These are phyloP conservation scores for Madoqua kirkii DNA, from an alignment of 2,113 vertebrate genomes.

Conservation along the genomic window DNA sequence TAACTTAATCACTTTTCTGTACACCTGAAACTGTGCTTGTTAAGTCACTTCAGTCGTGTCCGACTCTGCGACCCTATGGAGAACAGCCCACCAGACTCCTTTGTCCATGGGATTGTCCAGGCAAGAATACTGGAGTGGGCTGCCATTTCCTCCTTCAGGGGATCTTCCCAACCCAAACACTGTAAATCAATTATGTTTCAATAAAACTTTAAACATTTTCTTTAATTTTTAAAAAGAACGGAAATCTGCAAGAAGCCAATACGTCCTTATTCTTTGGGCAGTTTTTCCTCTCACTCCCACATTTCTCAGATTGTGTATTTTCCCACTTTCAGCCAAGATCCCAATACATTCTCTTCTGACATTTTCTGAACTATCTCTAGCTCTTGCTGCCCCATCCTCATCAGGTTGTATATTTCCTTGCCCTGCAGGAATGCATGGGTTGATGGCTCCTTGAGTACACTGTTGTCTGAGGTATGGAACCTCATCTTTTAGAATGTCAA, in stretches of 20 bases:
- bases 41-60: background rate
- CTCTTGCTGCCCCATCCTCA: accelerated
- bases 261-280: background rate
- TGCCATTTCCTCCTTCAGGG: background rate
- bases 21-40: background rate
- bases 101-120: background rate
- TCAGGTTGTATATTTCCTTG: background rate
- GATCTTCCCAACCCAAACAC: background rate
- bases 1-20: background rate
- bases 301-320: background rate
- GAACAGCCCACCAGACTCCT: background rate
- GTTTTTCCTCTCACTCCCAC: background rate
- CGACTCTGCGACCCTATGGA: background rate
- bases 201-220: background rate
- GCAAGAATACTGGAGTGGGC: background rate
- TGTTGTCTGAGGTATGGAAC: background rate
- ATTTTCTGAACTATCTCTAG: background rate
- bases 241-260: background rate
- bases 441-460: background rate
- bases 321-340: background rate
- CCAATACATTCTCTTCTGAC: accelerated
- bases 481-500: background rate
- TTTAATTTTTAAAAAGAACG: background rate
- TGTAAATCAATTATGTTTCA: background rate
- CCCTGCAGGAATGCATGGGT: background rate